phyloP scores from a whole-genome alignment of 2,113 vertebrate genomes.

The Chitala chitala region DNA sequence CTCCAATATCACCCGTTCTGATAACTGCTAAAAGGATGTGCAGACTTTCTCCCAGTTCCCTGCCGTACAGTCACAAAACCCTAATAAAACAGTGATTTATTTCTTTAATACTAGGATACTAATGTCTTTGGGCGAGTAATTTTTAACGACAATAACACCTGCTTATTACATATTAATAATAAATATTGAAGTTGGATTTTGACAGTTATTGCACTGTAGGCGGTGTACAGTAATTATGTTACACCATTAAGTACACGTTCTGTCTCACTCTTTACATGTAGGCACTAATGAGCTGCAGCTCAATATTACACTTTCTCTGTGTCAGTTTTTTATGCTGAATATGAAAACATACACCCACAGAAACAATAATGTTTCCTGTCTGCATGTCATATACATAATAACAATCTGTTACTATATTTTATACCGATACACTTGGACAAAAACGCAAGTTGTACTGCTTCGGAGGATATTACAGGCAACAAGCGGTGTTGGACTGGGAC shows the following conservation, averaged over 20 bases:
- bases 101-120: slow-evolving; percentile 21
- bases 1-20: background rate
- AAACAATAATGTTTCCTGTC: too few relatives aligned
- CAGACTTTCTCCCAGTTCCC: background rate
- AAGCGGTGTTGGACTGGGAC: too few relatives aligned
- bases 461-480: too few relatives aligned
- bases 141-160: slow-evolving; percentile 7
- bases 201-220: background rate
- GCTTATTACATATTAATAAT: slow-evolving; percentile 31
- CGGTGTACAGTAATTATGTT: background rate
- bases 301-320: too few relatives aligned
- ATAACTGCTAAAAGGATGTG: background rate
- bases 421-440: too few relatives aligned
- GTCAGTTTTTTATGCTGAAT: too few relatives aligned
- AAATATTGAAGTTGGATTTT: slow-evolving; percentile 7
- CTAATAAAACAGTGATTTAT: slow-evolving; percentile 30
- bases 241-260: slow-evolving; percentile 16
- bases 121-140: slow-evolving; percentile 24
- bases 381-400: too few relatives aligned
- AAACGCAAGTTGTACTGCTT: too few relatives aligned
- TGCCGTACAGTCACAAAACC: slow-evolving; percentile 15
- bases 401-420: too few relatives aligned
- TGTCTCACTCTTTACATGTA: background rate
- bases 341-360: too few relatives aligned
- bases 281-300: too few relatives aligned